Evolutionary conservation across 1,140 invertebrate species (phyloP), one percentile per base, ranked within the genome.

Genomic region (Cydia amplana): DNA sequence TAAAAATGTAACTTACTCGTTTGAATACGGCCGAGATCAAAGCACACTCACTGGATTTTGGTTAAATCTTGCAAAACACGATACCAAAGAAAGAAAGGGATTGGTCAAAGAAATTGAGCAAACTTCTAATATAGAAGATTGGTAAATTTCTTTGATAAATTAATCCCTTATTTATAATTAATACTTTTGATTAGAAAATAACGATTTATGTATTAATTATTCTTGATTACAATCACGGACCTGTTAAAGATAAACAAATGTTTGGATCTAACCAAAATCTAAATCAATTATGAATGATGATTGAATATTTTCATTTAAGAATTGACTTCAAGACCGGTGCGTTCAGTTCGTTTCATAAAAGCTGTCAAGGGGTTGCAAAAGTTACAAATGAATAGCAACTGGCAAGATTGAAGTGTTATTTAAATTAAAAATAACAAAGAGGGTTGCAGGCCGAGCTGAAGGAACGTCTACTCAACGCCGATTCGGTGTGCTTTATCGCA

Each of bases 351-450:
- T 64, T 60, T 25, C 28, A 28, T 20, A 28, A 23, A 64, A 9
- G 20, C 23, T 64, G 18, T 64, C 20, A 18, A 60, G 20, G n/a
- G 7, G 10, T 4, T 64, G 1, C 9, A 14, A 12, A 14, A 25
- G 3, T 64, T 23, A 64, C 28, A 64, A 67, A 28, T 7, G 64
- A 67, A 67, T 12, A 10, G 1, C 10, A 36, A 67, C 14, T n/a
- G 18, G 32, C 23, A 40, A 43, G 65, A 70, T 20, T 40, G 20
- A 10, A 40, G 65, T 36, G 16, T 70, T 40, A 70, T 18, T 70
- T 36, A 16, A 70, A 36, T 70, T 70, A 40, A 70, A 70, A 40
- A 70, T 70, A 70, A 32, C 65, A 40, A 70, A 36, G 65, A 14
- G 28, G 36, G n/a, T n/a, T 10, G 16, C 10, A 32, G 14, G 64